These are phyloP conservation scores for Phyllostomus hastatus DNA, from an alignment of 2,113 vertebrate genomes.

Conservation along the genomic window DNA sequence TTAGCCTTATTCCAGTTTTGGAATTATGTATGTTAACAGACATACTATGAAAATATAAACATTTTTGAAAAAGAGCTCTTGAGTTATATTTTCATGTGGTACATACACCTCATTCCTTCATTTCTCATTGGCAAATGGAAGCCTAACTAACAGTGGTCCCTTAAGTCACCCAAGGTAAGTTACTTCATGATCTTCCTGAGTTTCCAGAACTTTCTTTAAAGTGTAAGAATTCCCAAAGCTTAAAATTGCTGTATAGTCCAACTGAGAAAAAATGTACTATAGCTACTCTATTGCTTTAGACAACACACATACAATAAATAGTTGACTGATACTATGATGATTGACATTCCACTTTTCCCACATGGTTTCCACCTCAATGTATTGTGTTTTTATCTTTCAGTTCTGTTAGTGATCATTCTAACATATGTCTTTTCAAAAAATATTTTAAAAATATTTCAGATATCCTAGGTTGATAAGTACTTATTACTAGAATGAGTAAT, in stretches of 20 bases:
- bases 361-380: not conserved
- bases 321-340: not conserved
- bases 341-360: not conserved
- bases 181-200: constrained; percentile 1
- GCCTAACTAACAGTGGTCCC: not conserved
- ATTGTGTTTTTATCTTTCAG: not conserved
- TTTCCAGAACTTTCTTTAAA: not conserved
- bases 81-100: not conserved
- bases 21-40: not conserved
- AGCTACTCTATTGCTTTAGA: not conserved
- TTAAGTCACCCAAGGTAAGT: not conserved
- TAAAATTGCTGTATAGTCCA: not conserved
- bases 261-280: not conserved
- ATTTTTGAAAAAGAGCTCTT: not conserved
- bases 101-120: not conserved
- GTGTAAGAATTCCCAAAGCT: not conserved
- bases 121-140: not conserved
- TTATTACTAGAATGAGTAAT: not conserved
- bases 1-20: not conserved
- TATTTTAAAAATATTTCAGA: not conserved
- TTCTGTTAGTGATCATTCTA: not conserved
- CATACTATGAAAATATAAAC: not conserved
- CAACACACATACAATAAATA: not conserved
- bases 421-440: not conserved
- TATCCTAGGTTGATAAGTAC: not conserved